phyloP scores from a whole-genome alignment of 2,888 invertebrate genomes.

The Drosophila austrosaltans region DNA sequence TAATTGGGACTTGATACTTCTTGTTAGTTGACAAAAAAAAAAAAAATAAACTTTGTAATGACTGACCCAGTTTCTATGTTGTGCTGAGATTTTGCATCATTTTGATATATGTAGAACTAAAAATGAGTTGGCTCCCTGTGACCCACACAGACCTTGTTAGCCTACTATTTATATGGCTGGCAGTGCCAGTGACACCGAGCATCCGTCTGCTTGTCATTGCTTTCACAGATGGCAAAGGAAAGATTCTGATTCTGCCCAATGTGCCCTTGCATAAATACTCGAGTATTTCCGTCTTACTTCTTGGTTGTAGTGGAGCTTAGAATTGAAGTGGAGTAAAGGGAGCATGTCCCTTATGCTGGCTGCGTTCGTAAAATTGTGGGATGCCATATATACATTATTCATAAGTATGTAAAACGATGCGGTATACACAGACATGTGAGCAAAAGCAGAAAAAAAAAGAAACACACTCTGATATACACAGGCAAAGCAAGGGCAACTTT shows the following conservation, averaged over 20 bases:
- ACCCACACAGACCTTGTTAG: constrained; percentile 7
- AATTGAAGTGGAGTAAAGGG: constrained; percentile 4
- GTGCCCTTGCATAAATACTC: constrained; percentile 12
- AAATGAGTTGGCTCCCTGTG: neutral
- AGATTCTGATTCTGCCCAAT: constrained; percentile 7
- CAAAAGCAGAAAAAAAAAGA: constrained; percentile 19
- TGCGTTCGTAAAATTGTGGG: neutral
- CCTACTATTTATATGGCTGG: neutral
- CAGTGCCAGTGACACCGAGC: neutral
- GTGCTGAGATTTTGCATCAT: neutral
- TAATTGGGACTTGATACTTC: constrained; percentile 6
- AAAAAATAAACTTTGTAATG: neutral
- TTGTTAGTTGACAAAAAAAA: neutral
- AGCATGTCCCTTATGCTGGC: constrained; percentile 9
- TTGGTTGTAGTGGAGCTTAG: neutral
- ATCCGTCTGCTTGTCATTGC: constrained; percentile 3
- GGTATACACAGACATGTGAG: constrained; percentile 44
- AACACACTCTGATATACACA: constrained; percentile 10
- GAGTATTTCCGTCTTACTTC: constrained; percentile 2
- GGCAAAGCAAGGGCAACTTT: constrained; percentile 35
- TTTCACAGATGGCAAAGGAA: constrained; percentile 7
- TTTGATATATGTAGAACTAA: no score
- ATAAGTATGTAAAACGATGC: constrained; percentile 66
- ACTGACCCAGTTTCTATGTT: neutral
- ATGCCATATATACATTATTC: constrained; percentile 59